These are phyloP conservation scores for Cherax quadricarinatus DNA, from an alignment of 1,140 invertebrate genomes.

Conservation along the genomic window DNA sequence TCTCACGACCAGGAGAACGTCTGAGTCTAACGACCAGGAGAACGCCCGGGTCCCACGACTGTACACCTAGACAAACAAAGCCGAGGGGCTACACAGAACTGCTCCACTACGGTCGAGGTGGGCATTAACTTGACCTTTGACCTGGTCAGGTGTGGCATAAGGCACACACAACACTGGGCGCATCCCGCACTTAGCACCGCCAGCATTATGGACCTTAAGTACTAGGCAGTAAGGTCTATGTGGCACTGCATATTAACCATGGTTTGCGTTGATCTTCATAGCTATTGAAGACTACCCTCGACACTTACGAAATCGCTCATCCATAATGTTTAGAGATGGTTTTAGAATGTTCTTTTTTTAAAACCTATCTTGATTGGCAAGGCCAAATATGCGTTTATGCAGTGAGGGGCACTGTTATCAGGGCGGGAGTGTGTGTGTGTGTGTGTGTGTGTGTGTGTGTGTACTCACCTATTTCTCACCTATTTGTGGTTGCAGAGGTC, in stretches of 20 bases:
- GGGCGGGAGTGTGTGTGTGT: too few species aligned
- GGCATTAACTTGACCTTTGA: conserved; percentile 63
- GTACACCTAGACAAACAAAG: not conserved
- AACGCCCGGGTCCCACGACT: too few species aligned
- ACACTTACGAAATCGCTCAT: conserved; percentile 4
- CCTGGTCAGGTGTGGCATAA: conserved; percentile 67
- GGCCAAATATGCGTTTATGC: not conserved
- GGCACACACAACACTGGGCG: conserved; percentile 26
- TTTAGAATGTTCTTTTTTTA: not conserved
- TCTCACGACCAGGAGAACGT: too few species aligned
- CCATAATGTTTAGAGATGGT: not conserved
- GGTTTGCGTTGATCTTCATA: not conserved
- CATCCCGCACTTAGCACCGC: not conserved
- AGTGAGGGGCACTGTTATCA: not conserved
- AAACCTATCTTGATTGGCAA: not conserved
- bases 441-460: too few species aligned
- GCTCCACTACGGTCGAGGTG: conserved; percentile 38
- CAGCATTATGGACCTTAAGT: conserved; percentile 10
- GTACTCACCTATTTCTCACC: too few species aligned
- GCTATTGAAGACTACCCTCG: not conserved
- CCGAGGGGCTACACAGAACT: not conserved
- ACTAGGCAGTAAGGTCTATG: not conserved
- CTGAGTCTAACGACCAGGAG: too few species aligned
- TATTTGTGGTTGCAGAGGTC: too few species aligned
- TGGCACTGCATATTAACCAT: not conserved